These are phyloP conservation scores for Crypturellus tataupa DNA, from an alignment of 2,797 vertebrate species.

Conservation along the genomic window DNA sequence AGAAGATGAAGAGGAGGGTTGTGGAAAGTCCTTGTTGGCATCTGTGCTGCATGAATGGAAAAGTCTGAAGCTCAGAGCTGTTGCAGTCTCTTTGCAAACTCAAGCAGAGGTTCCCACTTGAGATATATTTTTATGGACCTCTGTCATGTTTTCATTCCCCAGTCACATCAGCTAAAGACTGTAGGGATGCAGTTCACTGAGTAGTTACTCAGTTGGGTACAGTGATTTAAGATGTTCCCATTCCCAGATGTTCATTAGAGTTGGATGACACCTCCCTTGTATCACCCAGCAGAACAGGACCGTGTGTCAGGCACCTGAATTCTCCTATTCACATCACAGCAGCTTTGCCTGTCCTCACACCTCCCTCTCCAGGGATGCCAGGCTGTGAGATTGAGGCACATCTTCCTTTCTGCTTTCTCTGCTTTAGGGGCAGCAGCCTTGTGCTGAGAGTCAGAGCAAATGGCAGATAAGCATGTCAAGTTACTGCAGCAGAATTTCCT, in stretches of 20 bases:
- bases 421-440: neutral
- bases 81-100: conserved; percentile 28
- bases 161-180: neutral
- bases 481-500: neutral
- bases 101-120: neutral
- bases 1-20: neutral
- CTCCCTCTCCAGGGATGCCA: neutral
- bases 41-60: neutral
- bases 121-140: neutral
- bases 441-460: neutral
- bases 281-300: neutral
- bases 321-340: neutral
- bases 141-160: neutral
- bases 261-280: neutral
- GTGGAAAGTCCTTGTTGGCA: neutral
- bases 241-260: neutral
- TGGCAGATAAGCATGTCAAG: neutral
- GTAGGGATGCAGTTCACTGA: neutral
- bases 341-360: neutral
- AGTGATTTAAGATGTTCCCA: neutral
- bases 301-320: neutral
- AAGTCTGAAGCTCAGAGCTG: neutral
- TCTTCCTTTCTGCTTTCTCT: neutral
- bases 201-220: neutral
- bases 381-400: neutral